Evolutionary conservation across 2,113 vertebrate genomes (phyloP).

Genomic region (Trachemys scripta): DNA sequence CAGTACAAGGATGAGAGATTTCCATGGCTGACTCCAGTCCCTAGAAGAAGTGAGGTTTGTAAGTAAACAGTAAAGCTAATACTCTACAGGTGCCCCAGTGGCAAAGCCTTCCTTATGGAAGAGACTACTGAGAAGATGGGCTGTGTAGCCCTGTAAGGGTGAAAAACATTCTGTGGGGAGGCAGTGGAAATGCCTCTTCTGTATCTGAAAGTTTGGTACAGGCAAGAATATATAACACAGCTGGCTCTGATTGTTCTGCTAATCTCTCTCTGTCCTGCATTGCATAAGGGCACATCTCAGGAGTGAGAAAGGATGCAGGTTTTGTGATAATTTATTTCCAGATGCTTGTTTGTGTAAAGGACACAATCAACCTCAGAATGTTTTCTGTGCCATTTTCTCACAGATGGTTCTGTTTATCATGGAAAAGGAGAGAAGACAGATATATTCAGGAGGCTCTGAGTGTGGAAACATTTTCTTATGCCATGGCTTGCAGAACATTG

Average conservation of each 20-base stretch:
- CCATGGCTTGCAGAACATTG: not conserved
- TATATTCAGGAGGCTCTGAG: not conserved
- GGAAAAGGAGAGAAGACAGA: not conserved
- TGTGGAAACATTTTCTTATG: not conserved
- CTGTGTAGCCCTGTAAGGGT: not conserved
- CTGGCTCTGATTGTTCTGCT: not conserved
- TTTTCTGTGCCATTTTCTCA: not conserved
- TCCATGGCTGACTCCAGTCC: not conserved
- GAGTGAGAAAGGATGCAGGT: not conserved
- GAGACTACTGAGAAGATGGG: not conserved
- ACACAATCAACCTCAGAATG: not conserved
- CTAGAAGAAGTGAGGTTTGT: not conserved
- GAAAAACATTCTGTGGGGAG: not conserved
- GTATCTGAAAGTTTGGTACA: not conserved
- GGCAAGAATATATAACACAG: not conserved
- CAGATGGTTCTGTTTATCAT: not conserved
- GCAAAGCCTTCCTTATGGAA: not conserved
- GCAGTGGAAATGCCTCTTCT: not conserved
- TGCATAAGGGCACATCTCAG: not conserved
- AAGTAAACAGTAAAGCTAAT: not conserved
- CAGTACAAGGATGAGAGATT: not conserved
- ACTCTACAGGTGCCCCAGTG: not conserved
- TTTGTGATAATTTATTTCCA: not conserved
- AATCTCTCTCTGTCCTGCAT: not conserved
- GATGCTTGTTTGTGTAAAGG: not conserved